Conservation (phyloP, 1,140 invertebrate species). For the Agrypnia vestita region DNA sequence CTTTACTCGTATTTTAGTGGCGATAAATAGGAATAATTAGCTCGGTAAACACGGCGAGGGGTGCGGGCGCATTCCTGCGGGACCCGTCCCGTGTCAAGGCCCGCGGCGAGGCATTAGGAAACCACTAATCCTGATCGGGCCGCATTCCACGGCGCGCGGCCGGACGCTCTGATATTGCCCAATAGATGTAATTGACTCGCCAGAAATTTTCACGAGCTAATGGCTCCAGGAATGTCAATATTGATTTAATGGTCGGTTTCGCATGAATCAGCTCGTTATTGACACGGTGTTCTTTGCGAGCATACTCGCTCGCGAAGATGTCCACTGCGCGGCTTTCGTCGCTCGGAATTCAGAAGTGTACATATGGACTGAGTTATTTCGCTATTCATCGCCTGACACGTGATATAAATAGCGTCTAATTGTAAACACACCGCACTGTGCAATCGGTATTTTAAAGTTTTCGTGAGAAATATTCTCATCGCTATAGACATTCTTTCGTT, state of each 20-base stretch:
- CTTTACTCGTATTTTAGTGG: constrained; percentile 70
- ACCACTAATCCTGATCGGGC: constrained; percentile 16
- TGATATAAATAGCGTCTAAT: neutral
- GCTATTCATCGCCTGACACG: constrained; percentile 21
- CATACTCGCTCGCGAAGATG: constrained; percentile 25
- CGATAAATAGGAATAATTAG: constrained; percentile 56
- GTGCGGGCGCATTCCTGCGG: constrained; percentile 30
- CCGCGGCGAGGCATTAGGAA: constrained; percentile 24
- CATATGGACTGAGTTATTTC: constrained; percentile 19
- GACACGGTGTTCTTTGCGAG: constrained; percentile 44
- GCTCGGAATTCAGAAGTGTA: constrained; percentile 31
- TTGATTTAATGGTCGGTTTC: constrained; percentile 54
- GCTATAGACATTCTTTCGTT: too few species aligned
- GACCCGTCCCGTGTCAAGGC: neutral
- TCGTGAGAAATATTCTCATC: too few species aligned
- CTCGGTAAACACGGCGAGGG: constrained; percentile 33
- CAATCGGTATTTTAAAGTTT: neutral
- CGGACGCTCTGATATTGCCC: constrained; percentile 50
- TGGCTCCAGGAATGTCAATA: constrained; percentile 58
- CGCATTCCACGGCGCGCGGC: constrained; percentile 22
- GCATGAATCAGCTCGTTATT: constrained; percentile 46
- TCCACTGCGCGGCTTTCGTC: constrained; percentile 14
- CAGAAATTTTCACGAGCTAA: constrained; percentile 51
- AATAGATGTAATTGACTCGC: constrained; percentile 54
- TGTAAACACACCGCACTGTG: constrained; percentile 20